Evolutionary conservation across 2,113 vertebrate genomes (phyloP).

Genomic region (Catharus minimus): DNA sequence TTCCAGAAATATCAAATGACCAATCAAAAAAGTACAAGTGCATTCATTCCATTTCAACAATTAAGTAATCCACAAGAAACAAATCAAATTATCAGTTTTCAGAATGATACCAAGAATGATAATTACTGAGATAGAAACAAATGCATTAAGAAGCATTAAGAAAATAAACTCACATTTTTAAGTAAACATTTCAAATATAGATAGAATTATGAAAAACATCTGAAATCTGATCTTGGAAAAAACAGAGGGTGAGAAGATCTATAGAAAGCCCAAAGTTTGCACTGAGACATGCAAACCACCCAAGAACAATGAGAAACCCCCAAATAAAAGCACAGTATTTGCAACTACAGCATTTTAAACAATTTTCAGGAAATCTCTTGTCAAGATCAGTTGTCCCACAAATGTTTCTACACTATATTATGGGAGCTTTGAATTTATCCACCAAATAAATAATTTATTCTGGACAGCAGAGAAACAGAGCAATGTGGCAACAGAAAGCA

Average conservation of each 20-base stretch:
- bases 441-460: neutral
- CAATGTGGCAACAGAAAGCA: neutral
- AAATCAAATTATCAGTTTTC: neutral
- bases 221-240: neutral
- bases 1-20: slow-evolving; percentile 1
- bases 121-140: neutral
- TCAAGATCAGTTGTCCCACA: neutral
- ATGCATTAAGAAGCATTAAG: neutral
- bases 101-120: neutral
- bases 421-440: neutral
- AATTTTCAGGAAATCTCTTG: neutral
- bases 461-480: neutral
- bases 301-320: neutral
- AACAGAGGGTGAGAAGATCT: neutral
- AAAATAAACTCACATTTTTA: neutral
- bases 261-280: neutral
- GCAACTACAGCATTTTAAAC: neutral
- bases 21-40: neutral
- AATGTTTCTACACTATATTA: neutral
- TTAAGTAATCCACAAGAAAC: neutral
- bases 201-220: neutral
- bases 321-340: neutral
- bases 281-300: neutral
- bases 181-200: neutral
- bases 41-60: neutral